Conservation (phyloP, 2,888 invertebrate species). For the Mamestra brassicae region DNA sequence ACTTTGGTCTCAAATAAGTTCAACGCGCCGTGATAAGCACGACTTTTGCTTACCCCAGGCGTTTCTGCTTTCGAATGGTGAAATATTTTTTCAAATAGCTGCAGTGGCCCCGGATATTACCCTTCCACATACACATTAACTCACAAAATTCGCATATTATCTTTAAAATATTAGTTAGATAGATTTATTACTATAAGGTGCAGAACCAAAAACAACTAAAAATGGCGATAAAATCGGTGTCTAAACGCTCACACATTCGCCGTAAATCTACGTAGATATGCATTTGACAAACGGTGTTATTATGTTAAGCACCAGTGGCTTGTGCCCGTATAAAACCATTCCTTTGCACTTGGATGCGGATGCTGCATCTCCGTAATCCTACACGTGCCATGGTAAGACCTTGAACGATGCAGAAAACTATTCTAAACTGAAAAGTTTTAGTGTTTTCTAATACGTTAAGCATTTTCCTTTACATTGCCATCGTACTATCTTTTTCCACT, state of each 20-base stretch:
- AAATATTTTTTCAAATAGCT: too few relatives aligned
- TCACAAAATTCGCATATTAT: too few relatives aligned
- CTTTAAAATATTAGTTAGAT: too few relatives aligned
- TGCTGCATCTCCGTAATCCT: conserved; percentile 1
- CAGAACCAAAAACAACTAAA: background rate
- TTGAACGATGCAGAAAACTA: conserved; percentile 11
- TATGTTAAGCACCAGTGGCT: conserved; percentile 23
- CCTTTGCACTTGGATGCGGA: conserved; percentile 10
- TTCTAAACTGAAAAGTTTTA: conserved; percentile 16
- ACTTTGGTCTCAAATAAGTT: conserved; percentile 26
- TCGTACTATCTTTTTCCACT: background rate
- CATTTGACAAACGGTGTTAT: conserved; percentile 15
- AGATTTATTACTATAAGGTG: background rate
- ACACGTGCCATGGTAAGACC: conserved; percentile 39
- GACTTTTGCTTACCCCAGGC: conserved; percentile 24
- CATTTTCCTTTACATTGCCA: conserved; percentile 7
- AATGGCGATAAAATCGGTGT: background rate
- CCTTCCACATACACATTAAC: too few relatives aligned
- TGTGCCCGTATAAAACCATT: background rate
- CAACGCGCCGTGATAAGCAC: conserved; percentile 17
- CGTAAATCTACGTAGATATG: conserved; percentile 4
- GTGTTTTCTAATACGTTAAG: conserved; percentile 12
- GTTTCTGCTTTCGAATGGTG: background rate
- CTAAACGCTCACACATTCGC: background rate
- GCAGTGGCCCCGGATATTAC: too few relatives aligned